Evolutionary conservation across 2,797 vertebrate genomes (phyloP), one percentile per base, ranked within the genome.

Genomic region (Moxostoma hubbsi): DNA sequence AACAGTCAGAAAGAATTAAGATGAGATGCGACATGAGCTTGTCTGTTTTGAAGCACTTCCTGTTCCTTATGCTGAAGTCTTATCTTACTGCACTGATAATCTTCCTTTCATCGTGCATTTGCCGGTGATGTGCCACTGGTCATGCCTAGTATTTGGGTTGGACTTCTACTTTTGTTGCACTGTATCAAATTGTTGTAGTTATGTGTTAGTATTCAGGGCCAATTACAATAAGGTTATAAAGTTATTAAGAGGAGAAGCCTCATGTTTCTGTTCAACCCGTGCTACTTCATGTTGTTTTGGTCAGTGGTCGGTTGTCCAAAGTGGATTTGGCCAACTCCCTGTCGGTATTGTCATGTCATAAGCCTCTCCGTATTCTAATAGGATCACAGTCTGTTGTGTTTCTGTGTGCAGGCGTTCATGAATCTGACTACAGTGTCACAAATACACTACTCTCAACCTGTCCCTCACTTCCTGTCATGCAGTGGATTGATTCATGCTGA

Each of bases 281-380:
- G 16, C 12, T 18, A 13, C 9, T 11, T 18, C 61, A 73, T 43
- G 68, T 73, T 74, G 47, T 73, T 73, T 51, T 53, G 62, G 59
- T 73, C 50, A 13, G 51, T 43, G 58, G 43, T 76, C 9, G 18
- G 53, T 71, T 9, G 24, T 63, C 54, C 49, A 57, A 63, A 80
- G 69, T 82, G 73, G 70, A 84, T 77, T 80, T 59, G 55, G 43
- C 46, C 51, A 15, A 67, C 66, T 71, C 71, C 63, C 10, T 54
- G 69, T 73, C 43, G 13, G 46, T 55, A 59, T 70, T 53, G 50
- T 84, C 59, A 57, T 74, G 58, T 62, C 64, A 57, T 82, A 74
- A 81, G 66, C 67, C 74, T 73, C 80, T 81, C 64, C 18, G 79
- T 66, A 36, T 36, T 36, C 36, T 36, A 36, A 36, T 36, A 36